Percentiles rank a stretch among this genome's conserved stretches.
phyloP scores from a whole-genome alignment of 1,140 invertebrate species.

The Zaprionus davidi region DNA sequence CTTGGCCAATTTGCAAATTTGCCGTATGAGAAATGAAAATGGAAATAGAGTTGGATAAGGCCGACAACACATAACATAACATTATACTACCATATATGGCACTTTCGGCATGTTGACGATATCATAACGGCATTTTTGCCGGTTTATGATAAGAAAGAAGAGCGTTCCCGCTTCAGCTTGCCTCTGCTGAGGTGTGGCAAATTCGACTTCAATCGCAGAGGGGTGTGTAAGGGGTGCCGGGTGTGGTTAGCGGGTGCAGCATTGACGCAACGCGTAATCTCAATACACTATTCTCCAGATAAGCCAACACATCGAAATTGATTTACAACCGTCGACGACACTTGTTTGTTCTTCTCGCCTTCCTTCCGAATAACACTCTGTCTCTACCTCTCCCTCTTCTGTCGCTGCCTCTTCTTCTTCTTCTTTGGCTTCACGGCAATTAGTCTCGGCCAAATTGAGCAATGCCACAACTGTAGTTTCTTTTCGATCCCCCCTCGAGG shows the following conservation, averaged over 20 bases:
- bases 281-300: slow-evolving; percentile 26
- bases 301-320: slow-evolving; percentile 51
- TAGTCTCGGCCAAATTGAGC: slow-evolving; percentile 38
- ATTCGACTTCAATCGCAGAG: background rate
- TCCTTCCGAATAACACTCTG: background rate
- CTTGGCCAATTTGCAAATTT: slow-evolving; percentile 29
- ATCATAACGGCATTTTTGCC: background rate
- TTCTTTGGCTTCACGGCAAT: slow-evolving; percentile 38
- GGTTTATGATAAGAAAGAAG: background rate
- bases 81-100: background rate
- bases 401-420: background rate
- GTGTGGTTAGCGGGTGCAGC: slow-evolving; percentile 34
- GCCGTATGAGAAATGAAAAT: slow-evolving; percentile 21
- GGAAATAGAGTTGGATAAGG: background rate
- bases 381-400: background rate
- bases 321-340: slow-evolving; percentile 38
- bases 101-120: background rate
- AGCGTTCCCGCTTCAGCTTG: background rate
- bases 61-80: background rate
- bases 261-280: slow-evolving; percentile 44
- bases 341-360: slow-evolving; percentile 24
- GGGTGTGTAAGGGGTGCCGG: background rate
- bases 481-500: background rate
- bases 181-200: background rate
- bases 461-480: slow-evolving; percentile 25